phyloP scores from a whole-genome alignment of 53 echinoderm and acorn worm genomes.

The Henricia sp. region DNA sequence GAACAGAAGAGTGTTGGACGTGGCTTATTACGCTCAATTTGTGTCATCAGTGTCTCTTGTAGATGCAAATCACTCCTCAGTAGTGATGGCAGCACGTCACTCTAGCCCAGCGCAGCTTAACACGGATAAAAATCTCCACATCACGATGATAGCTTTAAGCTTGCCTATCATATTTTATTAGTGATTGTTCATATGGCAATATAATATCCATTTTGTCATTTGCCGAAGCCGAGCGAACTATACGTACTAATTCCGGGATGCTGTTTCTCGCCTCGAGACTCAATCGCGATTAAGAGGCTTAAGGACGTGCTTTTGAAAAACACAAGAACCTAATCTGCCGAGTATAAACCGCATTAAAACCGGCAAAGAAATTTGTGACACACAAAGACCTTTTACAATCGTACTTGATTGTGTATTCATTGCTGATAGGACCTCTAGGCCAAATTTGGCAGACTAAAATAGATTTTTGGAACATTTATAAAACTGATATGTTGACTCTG shows the following conservation, averaged over 20 bases:
- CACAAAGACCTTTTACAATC: constrained; percentile 20
- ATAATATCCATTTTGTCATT: constrained; percentile 54
- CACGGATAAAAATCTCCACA: constrained; percentile 52
- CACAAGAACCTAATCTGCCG: constrained; percentile 45
- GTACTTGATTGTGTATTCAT: constrained; percentile 21
- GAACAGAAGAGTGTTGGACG: constrained; percentile 37
- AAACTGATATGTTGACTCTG: too few species aligned
- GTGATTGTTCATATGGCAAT: constrained; percentile 45
- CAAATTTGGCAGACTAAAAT: constrained; percentile 33
- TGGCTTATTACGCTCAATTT: constrained; percentile 58
- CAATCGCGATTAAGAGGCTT: constrained; percentile 53
- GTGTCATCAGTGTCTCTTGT: constrained; percentile 53
- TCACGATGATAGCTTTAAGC: constrained; percentile 63
- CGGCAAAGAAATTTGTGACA: neutral
- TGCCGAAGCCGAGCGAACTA: constrained; percentile 13
- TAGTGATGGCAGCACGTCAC: constrained; percentile 31
- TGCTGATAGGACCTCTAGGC: constrained; percentile 29
- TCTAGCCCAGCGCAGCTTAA: neutral
- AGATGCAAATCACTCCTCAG: constrained; percentile 18
- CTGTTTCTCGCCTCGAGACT: constrained; percentile 57
- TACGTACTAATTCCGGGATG: constrained; percentile 44
- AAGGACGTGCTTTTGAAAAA: constrained; percentile 47
- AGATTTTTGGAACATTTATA: too few species aligned
- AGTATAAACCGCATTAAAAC: constrained; percentile 7
- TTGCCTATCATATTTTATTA: constrained; percentile 60